Evolutionary conservation across 2,888 invertebrate genomes (phyloP), one percentile per base, ranked within the genome.

Genomic region (Teleiodes luculella): DNA sequence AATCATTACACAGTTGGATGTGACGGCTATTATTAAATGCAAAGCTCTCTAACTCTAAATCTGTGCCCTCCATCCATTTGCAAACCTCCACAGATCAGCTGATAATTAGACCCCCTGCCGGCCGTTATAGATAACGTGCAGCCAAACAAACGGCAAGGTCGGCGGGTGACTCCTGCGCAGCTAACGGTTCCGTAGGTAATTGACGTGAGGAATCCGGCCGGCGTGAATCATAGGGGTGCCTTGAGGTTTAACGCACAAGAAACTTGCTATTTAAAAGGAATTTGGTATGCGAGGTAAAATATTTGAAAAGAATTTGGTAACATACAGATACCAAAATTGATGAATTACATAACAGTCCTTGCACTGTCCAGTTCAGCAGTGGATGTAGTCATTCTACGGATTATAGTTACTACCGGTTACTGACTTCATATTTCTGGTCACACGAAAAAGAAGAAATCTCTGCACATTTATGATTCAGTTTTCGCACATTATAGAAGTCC

Each of bases 101-200:
- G 18, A 41, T 41, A 18, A 41, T 18, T 11, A 18, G 18, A 41
- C 39, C 39, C 39, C 24, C 24, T 24, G 6, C 24, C 11, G 39
- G 8, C 43, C 20, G 28, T 43, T 43, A 43, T 28, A 43, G 43
- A 24, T 43, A 43, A 43, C 28, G 24, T 43, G 39, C 20, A 8
- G 37, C 39, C 18, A 36, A 36, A 49, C 24, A 49, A 24, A 39
- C 28, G 43, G 33, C 50, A 54, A 46, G 54, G 54, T 54, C 49
- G 54, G 50, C 49, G 36, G 45, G 53, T 54, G 41, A 14, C 11
- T 36, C 65, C 66, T 63, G 46, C 36, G 36, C 36, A 14, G 33
- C 59, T 71, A 70, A 72, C 71, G 66, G 68, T 59, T 59, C 53
- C 62, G 66, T 63, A 16, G 35, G 20, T 71, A 72, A 74, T 69